Conservation (phyloP, 2,113 vertebrate species). For the Solea senegalensis region DNA sequence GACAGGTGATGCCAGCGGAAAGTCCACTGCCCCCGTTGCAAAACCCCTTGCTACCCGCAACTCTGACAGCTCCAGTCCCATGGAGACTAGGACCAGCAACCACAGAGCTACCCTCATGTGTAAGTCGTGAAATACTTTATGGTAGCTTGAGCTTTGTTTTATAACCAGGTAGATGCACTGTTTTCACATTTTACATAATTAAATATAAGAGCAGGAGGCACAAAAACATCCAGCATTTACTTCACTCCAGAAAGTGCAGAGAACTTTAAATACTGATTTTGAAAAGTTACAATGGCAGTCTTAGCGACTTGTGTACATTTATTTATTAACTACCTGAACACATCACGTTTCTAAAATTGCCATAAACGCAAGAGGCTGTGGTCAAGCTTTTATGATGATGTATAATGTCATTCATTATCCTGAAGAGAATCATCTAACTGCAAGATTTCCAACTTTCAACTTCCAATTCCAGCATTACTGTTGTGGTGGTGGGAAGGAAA, state of each 20-base stretch:
- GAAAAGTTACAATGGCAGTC: background rate
- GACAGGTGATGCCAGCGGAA: constrained; percentile 92
- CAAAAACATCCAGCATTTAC: background rate
- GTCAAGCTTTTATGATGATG: background rate
- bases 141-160: background rate
- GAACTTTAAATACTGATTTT: constrained; percentile 7
- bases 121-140: constrained; percentile 64
- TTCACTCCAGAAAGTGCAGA: constrained; percentile 23
- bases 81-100: constrained; percentile 91
- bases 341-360: too few species aligned
- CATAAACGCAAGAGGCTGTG: too few species aligned
- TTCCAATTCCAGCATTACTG: background rate
- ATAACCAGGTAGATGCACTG: background rate
- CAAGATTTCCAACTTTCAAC: background rate
- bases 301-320: too few species aligned
- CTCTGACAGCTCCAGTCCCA: constrained; percentile 88
- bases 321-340: too few species aligned
- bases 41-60: constrained; percentile 96
- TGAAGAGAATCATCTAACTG: background rate
- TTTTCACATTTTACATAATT: background rate
- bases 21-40: constrained; percentile 93
- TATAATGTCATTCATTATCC: background rate
- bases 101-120: constrained; percentile 91
- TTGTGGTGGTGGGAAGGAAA: too few species aligned
- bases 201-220: constrained; percentile 8